A percentile compares a stretch with the other conserved stretches of the same genome.
Conservation (phyloP, 2,113 vertebrate species). For the Nesogale talazaci region DNA sequence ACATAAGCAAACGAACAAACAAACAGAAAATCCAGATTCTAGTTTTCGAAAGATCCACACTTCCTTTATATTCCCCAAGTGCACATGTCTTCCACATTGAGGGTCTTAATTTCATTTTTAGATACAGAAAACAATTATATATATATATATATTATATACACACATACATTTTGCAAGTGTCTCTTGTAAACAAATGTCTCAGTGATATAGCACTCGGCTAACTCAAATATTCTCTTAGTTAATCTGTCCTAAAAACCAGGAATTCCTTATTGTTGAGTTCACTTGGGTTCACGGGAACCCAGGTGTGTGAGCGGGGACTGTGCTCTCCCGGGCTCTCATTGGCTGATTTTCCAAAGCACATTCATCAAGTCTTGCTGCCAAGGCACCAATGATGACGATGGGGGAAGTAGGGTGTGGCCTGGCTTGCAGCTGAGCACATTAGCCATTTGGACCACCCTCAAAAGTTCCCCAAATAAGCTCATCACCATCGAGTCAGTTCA, state of each 20-base stretch:
- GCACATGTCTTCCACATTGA: background rate
- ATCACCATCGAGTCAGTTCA: no score
- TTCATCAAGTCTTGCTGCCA: background rate
- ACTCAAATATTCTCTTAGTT: constrained; percentile 26
- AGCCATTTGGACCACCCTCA: background rate
- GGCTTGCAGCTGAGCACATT: background rate
- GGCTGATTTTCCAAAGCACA: background rate
- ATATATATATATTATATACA: background rate
- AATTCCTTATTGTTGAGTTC: background rate
- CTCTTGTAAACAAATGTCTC: constrained; percentile 14
- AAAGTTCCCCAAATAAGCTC: background rate
- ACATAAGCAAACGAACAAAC: constrained; percentile 19
- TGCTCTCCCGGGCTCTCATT: background rate
- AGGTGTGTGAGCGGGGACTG: background rate
- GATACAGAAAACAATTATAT: background rate
- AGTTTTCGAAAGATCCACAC: constrained; percentile 39
- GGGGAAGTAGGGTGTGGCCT: no score
- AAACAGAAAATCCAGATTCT: constrained; percentile 2
- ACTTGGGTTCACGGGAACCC: background rate
- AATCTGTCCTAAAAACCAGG: background rate
- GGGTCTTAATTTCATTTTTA: background rate
- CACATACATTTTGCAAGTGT: background rate
- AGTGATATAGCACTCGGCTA: background rate
- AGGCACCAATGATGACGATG: no score
- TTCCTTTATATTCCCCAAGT: constrained; percentile 22